phyloP scores from a whole-genome alignment of 2,888 invertebrate genomes.

The Oxystoma pomonae region DNA sequence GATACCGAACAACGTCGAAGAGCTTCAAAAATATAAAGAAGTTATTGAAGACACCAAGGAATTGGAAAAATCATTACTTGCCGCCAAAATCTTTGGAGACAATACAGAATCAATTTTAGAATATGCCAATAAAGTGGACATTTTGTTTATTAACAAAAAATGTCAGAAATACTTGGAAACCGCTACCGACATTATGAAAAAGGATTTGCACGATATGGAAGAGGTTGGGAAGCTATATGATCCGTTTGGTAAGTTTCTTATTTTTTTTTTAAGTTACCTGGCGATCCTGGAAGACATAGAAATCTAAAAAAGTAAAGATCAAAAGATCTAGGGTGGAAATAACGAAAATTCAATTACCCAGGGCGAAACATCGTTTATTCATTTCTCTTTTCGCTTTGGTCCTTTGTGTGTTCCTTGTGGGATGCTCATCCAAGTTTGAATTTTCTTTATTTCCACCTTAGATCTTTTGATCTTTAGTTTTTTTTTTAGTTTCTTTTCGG shows the following conservation, averaged over 20 bases:
- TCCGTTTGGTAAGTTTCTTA: conserved; percentile 43
- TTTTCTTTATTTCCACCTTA: too few relatives aligned
- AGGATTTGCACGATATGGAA: conserved; percentile 73
- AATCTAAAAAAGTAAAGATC: too few relatives aligned
- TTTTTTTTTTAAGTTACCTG: neutral
- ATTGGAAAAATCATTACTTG: conserved; percentile 61
- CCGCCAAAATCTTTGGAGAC: conserved; percentile 55
- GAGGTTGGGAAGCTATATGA: conserved; percentile 50
- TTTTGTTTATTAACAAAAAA: conserved; percentile 71
- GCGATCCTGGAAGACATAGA: too few relatives aligned
- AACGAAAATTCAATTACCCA: too few relatives aligned
- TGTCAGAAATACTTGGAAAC: conserved; percentile 65
- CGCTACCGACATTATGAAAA: conserved; percentile 70
- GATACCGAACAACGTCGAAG: conserved; percentile 71
- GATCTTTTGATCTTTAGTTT: too few relatives aligned
- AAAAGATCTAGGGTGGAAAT: too few relatives aligned
- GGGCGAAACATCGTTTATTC: too few relatives aligned
- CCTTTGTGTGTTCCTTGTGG: too few relatives aligned
- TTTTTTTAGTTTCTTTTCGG: too few relatives aligned
- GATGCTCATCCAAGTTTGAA: too few relatives aligned
- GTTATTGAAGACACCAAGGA: conserved; percentile 61
- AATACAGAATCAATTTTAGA: conserved; percentile 58
- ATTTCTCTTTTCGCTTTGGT: too few relatives aligned
- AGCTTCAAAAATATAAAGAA: conserved; percentile 60
- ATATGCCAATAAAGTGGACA: conserved; percentile 70